Evolutionary conservation across 1,140 invertebrate species (phyloP).

Genomic region (Oreohelix idahoensis): DNA sequence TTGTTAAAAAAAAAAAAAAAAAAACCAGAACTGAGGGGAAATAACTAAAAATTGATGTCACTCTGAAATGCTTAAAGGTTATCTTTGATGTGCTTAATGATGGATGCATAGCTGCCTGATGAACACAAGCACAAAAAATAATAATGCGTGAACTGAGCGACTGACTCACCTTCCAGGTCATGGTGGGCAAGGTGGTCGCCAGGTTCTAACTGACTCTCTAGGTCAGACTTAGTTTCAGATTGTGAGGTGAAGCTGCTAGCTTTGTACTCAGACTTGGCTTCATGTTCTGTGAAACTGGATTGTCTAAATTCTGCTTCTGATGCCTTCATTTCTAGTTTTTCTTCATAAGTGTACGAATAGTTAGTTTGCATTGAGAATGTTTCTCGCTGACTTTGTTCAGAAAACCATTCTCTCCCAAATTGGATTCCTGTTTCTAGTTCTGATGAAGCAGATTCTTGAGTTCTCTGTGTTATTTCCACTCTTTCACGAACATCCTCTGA

Average conservation of each 20-base stretch:
- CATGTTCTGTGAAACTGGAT: neutral
- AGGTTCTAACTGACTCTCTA: neutral
- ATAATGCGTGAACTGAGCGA: constrained; percentile 19
- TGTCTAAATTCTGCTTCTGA: neutral
- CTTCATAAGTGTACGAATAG: neutral
- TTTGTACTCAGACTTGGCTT: neutral
- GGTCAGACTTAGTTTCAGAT: neutral
- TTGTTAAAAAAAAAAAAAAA: no score
- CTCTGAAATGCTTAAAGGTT: neutral
- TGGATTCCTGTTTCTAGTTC: neutral
- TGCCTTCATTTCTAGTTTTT: neutral
- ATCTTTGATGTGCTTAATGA: neutral
- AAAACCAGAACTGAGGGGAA: no score
- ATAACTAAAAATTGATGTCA: neutral
- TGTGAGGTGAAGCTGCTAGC: neutral
- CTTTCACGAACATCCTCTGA: neutral
- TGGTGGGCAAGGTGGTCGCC: neutral
- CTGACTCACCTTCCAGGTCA: constrained; percentile 44
- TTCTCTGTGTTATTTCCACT: neutral
- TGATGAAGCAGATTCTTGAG: neutral
- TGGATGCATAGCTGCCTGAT: neutral
- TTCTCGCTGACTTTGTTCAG: neutral
- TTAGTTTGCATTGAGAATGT: neutral
- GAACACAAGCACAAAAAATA: constrained; percentile 12
- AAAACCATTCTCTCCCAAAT: neutral